Base-by-base conservation (phyloP, 2,888 invertebrate genomes). In the Malachius bipustulatus region DNA sequence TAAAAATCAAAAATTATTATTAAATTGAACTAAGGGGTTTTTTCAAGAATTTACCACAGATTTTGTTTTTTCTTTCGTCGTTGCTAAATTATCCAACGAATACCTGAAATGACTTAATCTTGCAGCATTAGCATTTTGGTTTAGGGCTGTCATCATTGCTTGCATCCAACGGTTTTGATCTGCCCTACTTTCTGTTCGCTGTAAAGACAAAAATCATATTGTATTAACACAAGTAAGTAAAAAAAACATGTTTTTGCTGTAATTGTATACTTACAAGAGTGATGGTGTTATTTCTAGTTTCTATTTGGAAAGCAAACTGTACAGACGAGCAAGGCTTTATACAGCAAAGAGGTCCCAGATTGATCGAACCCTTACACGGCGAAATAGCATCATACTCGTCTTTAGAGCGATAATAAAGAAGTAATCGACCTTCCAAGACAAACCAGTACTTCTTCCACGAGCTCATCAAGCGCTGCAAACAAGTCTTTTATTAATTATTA, bases 381-480 rank as follows among this genome's bases (percentile, higher is more conserved):
- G 67, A 64, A 14, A 69, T 50, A 16, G 63, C 60, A 28, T 64
- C 60, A 46, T 69, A 69, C 41, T 70, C 69, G 19, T 61, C 56
- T 47, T 69, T 65, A 2, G 66, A 67, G 42, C 66, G 60, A 52
- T 69, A 71, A 47, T 69, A 70, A 2, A 68, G 53, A 26, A 70
- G 55, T 9, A 69, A 54, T 26, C 66, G 57, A 11, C 68, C 69
- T 50, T 70, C 68, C 36, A 71, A 48, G 2, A 70, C 69, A 44
- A 69, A 71, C 69, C 70, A 71, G 49, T 66, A 65, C 40, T 62
- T 63, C 47, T 66, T 68, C 67, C 69, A 71, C 2, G 63, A 59
- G 24, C 60, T 55, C 37, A 62, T 60, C 24, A 19, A 6, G 6
- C n/a, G 6, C 24, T 19, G 24, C 24, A 19, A 19, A n/a, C 24